Evolutionary conservation across 35 echinoderm and acorn worm genomes (phyloP), one percentile per base, ranked within the genome.

Genomic region (Hemicentrotus pulcherrimus): DNA sequence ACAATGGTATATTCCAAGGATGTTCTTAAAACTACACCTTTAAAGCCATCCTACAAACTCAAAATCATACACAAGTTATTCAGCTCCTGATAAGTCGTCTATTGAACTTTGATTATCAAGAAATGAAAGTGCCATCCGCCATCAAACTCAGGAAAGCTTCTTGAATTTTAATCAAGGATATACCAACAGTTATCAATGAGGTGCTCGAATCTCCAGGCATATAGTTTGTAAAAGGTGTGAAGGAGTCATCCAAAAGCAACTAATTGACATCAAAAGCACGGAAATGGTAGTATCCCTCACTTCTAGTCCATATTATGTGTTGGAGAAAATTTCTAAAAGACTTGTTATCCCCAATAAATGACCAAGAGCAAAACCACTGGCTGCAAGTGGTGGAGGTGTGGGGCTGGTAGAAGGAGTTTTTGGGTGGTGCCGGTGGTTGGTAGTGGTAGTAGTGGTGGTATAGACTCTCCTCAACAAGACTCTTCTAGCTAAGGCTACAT

Each of bases 401-500:
- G 6, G 4, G 88, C 15, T 32, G 9, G 88, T 32, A 32, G 88
- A 18, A 47, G 86, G 86, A 32, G 33, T 10, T 41, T 41, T 41
- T 41, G 35, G 35, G 35, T 19, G 86, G 88, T 90, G 88, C 32
- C 88, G 32, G 46, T 90, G 87, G 61, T 89, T 89, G 88, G 88
- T 90, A 32, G 88, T 33, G 88, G 7, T 32, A 90, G 88, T 19
- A 22, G 86, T 86, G 88, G 22, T 78, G 88, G 22, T 78, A 24
- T 4, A 90, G 88, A 33, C 24, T 32, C 88, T 41, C 88, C 88
- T 90, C 88, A 13, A 45, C 46, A 47, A 90, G 31, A 90, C 65
- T 33, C 88, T 90, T 90, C 88, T 41, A 2, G 46, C 12, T 78
- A 13, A 90, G 32, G 88, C 88, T 90, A 90, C 88, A 90, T 90